Base-by-base conservation (phyloP, 1,140 invertebrate species). In the Eurosta solidaginis region DNA sequence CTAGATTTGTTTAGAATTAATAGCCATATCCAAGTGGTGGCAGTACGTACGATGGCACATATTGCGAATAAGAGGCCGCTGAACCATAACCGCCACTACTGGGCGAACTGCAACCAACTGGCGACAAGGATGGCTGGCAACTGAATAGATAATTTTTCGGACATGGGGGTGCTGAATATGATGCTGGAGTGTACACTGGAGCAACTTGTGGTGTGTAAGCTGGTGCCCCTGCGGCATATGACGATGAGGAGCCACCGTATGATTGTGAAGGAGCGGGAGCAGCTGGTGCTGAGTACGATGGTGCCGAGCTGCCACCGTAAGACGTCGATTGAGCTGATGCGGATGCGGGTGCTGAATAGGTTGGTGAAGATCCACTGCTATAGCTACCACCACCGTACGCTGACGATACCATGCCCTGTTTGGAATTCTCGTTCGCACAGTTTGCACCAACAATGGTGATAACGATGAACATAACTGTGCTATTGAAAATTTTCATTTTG, bases 351-450 rank as follows among this genome's bases (percentile, higher is more conserved):
- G n/a, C 52, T 54, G 27, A 29, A 20, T 54, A 47, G 22, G 73
- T 27, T 47, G 73, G 5, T 2, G 73, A 68, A 20, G 59, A 68
- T 14, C 73, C 25, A 33, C 73, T 17, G 5, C 73, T 22, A 47
- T 74, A 74, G 22, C 73, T 45, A 17, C 44, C 73, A 4, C 73
- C 73, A 29, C 73, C 73, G 36, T 74, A 74, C 3, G 73, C 44
- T 74, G 73, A 74, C 17, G 73, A 44, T 29, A 74, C 73, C 42
- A 74, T 74, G 22, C 36, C 68, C 20, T 74, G 40, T 14, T 74
- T 74, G 9, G 40, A 68, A 27, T 20, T 74, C 36, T 68, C 59
- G 22, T n/a, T 47, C 42, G 20, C 14, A 42, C 44, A 17, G 1
- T 44, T 22, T 47, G 22, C 73, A 12, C 20, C 44, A 1, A 17